Percentiles rank a stretch among this genome's conserved stretches.
Evolutionary conservation across 2,113 vertebrate species (phyloP).

Genomic region (Amphiprion percula): DNA sequence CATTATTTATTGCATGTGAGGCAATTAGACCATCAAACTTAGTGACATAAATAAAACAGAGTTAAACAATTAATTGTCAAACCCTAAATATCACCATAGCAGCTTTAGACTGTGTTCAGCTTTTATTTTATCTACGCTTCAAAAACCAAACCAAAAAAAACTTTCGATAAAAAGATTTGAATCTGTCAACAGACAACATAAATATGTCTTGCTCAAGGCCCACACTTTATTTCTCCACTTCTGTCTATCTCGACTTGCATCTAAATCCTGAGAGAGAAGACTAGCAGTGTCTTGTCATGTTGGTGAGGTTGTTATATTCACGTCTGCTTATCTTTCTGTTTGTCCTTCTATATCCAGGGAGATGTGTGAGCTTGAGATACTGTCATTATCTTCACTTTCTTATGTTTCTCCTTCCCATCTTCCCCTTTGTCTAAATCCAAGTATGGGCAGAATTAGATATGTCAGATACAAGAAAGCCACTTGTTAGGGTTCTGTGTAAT

Average conservation of each 20-base stretch:
- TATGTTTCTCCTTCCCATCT: slow-evolving; percentile 30
- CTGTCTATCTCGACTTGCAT: slow-evolving; percentile 24
- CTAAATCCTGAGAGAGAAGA: slow-evolving; percentile 50
- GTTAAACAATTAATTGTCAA: too few relatives aligned
- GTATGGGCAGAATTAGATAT: slow-evolving; percentile 47
- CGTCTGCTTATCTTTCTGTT: slow-evolving; percentile 60
- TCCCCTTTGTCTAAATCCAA: slow-evolving; percentile 58
- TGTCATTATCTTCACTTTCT: slow-evolving; percentile 58
- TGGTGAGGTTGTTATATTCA: slow-evolving; percentile 50
- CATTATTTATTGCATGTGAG: too few relatives aligned
- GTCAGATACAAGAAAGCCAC: slow-evolving; percentile 54
- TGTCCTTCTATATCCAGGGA: slow-evolving; percentile 53
- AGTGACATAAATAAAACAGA: too few relatives aligned
- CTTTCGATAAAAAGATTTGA: background rate
- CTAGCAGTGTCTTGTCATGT: slow-evolving; percentile 42
- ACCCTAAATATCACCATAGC: too few relatives aligned
- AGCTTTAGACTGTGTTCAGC: too few relatives aligned
- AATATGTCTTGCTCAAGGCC: background rate
- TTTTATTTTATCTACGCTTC: too few relatives aligned
- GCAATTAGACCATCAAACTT: too few relatives aligned
- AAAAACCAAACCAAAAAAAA: background rate
- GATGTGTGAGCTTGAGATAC: slow-evolving; percentile 55
- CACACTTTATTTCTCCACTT: background rate
- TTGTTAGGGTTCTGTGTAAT: slow-evolving; percentile 66
- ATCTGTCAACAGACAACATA: background rate